Evolutionary conservation across 2,888 invertebrate species (phyloP), one percentile per base, ranked within the genome.

Genomic region (Oligia fasciuncula): DNA sequence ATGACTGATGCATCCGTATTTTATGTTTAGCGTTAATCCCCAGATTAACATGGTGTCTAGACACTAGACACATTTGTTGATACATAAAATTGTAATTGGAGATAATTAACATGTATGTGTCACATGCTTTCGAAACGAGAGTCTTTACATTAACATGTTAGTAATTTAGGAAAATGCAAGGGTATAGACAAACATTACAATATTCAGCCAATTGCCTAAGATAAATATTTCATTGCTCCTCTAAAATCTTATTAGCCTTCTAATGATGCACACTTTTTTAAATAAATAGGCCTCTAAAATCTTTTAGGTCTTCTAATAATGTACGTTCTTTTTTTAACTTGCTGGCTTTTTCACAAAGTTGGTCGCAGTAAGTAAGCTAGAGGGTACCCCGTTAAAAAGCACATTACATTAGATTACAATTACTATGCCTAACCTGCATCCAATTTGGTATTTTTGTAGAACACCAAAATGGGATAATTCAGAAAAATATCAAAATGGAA

Each of bases 21-120:
- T 86, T 77, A 83, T 76, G 67, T 83, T 85, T 86, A 83, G 73
- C 11, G 29, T 66, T 74, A 23, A 78, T 75, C 69, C 69, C 51
- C 43, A 69, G 69, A 77, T 83, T 83, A 75, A 6, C 57, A 46
- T 65, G 51, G 40, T 82, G 83, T 70, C 83, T 83, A 81, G 85
- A 81, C 85, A 40, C 43, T 57, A 82, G 69, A 82, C 74, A 73
- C 60, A 83, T 81, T 83, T 73, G 76, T 85, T 57, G 23, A 23
- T 60, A 80, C 69, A 65, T 79, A 49, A 79, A 73, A 83, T 69
- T 73, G 60, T 82, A 62, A 79, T 70, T 85, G 51, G 2, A 19
- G n/a, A 65, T 66, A 60, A 80, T 81, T 75, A 85, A 60, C 73
- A 80, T 69, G 40, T 17, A 17, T 46, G 72, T 54, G 57, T 54